phyloP scores from a whole-genome alignment of 2,888 invertebrate species.

The Pristionchus maxplancki region DNA sequence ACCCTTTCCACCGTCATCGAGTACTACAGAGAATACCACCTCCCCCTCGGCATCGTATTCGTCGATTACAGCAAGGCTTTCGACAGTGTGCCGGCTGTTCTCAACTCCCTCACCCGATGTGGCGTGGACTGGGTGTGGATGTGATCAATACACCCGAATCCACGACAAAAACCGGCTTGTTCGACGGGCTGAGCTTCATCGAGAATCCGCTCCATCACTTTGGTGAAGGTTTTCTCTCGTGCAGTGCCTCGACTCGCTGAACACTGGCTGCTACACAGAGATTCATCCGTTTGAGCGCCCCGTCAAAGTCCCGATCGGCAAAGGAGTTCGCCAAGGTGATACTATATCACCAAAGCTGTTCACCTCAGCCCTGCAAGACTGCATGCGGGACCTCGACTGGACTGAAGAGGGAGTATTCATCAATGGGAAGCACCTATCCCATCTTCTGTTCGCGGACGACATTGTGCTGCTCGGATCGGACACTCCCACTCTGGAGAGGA shows the following conservation, averaged over 20 bases:
- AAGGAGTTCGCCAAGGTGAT: constrained; percentile 40
- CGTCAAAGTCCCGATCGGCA: constrained; percentile 17
- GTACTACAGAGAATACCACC: constrained; percentile 47
- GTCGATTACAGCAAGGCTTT: constrained; percentile 59
- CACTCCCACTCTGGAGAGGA: neutral
- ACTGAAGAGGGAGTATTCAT: neutral
- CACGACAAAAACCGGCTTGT: neutral
- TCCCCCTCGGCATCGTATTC: constrained; percentile 54
- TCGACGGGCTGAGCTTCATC: neutral
- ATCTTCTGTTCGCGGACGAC: neutral
- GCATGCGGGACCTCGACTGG: neutral
- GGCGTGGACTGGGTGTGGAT: no score
- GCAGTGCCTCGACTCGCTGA: no score
- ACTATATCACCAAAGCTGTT: constrained; percentile 48
- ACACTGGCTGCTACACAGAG: neutral
- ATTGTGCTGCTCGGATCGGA: no score
- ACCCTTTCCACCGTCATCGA: constrained; percentile 50
- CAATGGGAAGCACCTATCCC: constrained; percentile 18
- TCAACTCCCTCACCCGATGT: constrained; percentile 24
- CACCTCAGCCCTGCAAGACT: constrained; percentile 19
- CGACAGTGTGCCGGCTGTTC: constrained; percentile 53
- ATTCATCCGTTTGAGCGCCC: neutral
- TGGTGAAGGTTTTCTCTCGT: constrained; percentile 52
- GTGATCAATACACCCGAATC: neutral
- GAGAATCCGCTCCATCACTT: constrained; percentile 29